These are phyloP conservation scores for Malacoraja senta DNA, from an alignment of 2,797 vertebrate species.

Conservation along the genomic window DNA sequence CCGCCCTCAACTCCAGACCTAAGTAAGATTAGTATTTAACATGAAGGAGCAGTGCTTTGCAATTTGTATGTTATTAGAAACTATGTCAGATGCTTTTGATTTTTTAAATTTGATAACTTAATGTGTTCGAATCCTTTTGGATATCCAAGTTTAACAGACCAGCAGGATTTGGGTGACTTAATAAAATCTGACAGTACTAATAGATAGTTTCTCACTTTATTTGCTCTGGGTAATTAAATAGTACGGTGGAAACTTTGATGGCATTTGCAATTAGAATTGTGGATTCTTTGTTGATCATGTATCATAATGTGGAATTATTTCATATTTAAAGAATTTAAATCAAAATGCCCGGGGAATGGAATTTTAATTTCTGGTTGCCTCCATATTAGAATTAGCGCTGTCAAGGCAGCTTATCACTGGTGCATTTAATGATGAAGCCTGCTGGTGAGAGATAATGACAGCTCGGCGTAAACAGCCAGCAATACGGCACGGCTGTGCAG, in stretches of 20 bases:
- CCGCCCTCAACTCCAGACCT: neutral
- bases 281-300: constrained; percentile 20
- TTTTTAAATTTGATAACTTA: constrained; percentile 24
- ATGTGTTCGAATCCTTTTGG: neutral
- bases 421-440: constrained; percentile 15
- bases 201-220: neutral
- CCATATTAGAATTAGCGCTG: neutral
- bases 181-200: constrained; percentile 25
- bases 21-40: constrained; percentile 1
- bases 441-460: constrained; percentile 7
- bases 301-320: constrained; percentile 16
- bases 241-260: neutral
- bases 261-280: constrained; percentile 1
- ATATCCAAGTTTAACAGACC: neutral
- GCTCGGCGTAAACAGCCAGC: neutral
- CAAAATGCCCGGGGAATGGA: neutral
- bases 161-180: neutral
- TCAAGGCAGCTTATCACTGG: neutral
- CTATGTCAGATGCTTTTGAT: constrained; percentile 10
- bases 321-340: neutral
- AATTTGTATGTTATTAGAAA: constrained; percentile 5
- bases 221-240: neutral
- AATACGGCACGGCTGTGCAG: too few species aligned
- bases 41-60: neutral
- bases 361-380: constrained; percentile 4